Evolutionary conservation across 2,888 invertebrate species (phyloP).

Genomic region (Clepsis dumicolana): DNA sequence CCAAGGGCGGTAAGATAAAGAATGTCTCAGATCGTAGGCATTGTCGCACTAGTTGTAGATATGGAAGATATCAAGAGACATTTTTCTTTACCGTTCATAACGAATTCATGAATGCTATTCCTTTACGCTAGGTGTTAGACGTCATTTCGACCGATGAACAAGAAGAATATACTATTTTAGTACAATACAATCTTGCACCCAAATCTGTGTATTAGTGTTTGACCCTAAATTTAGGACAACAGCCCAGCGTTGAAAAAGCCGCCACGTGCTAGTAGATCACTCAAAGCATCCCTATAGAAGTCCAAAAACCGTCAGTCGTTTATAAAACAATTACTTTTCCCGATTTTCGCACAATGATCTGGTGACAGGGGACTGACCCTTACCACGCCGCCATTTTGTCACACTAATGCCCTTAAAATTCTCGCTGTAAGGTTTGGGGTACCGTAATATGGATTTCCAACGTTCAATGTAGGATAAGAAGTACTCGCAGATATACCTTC

Average conservation of each 20-base stretch:
- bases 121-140: no score
- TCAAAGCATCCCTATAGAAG: constrained; percentile 12
- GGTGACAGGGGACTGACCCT: constrained; percentile 46
- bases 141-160: no score
- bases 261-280: not conserved
- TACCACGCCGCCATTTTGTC: constrained; percentile 49
- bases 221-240: not conserved
- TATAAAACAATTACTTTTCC: constrained; percentile 41
- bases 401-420: constrained; percentile 38
- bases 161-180: no score
- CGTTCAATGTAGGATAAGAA: not conserved
- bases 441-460: not conserved
- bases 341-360: constrained; percentile 39
- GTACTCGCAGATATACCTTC: no score
- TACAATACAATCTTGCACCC: no score
- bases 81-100: no score
- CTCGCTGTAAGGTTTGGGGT: constrained; percentile 16
- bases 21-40: no score
- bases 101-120: no score
- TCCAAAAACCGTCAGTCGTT: constrained; percentile 19
- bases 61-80: no score
- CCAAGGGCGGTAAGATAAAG: no score
- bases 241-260: not conserved
- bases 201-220: not conserved
- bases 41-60: no score